These are phyloP conservation scores for Astropecten irregularis DNA, from an alignment of 53 echinoderm and acorn worm species.

Conservation along the genomic window DNA sequence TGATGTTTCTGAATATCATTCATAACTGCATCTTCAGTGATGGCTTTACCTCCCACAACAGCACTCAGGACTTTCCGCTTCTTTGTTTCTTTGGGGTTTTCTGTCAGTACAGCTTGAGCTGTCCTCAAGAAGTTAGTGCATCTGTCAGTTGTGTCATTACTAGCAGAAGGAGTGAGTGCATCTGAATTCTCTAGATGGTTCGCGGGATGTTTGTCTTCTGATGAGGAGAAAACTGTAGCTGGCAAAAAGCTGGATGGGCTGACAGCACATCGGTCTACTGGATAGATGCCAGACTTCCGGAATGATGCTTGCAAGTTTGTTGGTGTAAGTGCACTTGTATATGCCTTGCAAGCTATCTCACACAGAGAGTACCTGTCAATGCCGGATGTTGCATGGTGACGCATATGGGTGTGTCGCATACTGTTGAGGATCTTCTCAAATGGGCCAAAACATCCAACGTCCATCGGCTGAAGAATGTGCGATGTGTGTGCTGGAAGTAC, in stretches of 20 bases:
- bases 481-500: slow-evolving; percentile 31
- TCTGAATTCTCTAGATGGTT: background rate
- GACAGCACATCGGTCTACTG: slow-evolving; percentile 30
- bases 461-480: slow-evolving; percentile 45
- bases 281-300: slow-evolving; percentile 38
- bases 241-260: background rate
- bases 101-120: slow-evolving; percentile 6
- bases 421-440: slow-evolving; percentile 18
- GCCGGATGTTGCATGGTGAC: slow-evolving; percentile 11
- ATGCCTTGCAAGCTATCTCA: slow-evolving; percentile 39
- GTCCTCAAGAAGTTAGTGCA: background rate
- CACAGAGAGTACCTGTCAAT: slow-evolving; percentile 24
- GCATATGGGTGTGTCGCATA: slow-evolving; percentile 9
- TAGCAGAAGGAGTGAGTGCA: background rate
- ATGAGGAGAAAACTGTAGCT: slow-evolving; percentile 13
- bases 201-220: background rate
- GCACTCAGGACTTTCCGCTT: slow-evolving; percentile 22
- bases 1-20: slow-evolving; percentile 1
- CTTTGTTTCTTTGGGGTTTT: background rate
- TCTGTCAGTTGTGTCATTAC: background rate
- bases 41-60: slow-evolving; percentile 20
- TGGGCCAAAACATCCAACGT: slow-evolving; percentile 38
- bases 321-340: slow-evolving; percentile 29
- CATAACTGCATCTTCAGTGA: background rate
- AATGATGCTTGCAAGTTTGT: slow-evolving; percentile 37